Base-by-base conservation (phyloP, 64 coral and sea anemone genomes). In the Stichodactyla mertensii region DNA sequence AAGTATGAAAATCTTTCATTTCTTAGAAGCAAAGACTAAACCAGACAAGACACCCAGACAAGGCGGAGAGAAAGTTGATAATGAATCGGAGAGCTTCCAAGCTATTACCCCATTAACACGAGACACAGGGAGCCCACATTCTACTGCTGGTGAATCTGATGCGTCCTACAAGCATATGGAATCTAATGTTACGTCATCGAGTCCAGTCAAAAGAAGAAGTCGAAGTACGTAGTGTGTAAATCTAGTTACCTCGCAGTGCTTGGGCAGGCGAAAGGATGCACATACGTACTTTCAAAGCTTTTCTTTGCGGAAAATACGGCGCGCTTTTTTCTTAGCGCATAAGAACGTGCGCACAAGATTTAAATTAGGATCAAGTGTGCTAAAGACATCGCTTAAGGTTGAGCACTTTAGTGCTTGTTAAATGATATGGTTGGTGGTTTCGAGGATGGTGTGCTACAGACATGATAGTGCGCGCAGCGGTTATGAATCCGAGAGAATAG, bases 11-110 rank as follows among this genome's bases (percentile, higher is more conserved):
- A 10, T 27, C 9, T 74, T 74, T 1, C 24, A 13, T 74, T 74
- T 74, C n/a, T 31, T n/a, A 74, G 69, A 74, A 74, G 27, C 6
- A 8, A 74, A 74, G 24, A 14, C 12, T 2, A 74, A 23, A 74
- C 69, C 24, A n/a, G 27, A 23, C 69, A 53, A 20, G 15, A 15
- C 31, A 1, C 11, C 18, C 52, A 24, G 52, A 20, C 6, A 22
- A 52, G 15, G 16, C 7, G 11, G 78, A 81, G 78, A 81, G 6
- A 20, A 2, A 3, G 13, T 15, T 55, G 78, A 28, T 53, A 89
- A 77, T 70, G 88, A 58, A 18, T 95, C 93, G 2, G 89, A 92
- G 5, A 89, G 93, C 52, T 95, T 95, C 15, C 87, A 45, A 61
- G 89, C 93, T 3, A 67, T 95, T 4, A 95, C 93, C 11, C 87